phyloP scores from a whole-genome alignment of 2,113 vertebrate species.

The Callipepla californica region DNA sequence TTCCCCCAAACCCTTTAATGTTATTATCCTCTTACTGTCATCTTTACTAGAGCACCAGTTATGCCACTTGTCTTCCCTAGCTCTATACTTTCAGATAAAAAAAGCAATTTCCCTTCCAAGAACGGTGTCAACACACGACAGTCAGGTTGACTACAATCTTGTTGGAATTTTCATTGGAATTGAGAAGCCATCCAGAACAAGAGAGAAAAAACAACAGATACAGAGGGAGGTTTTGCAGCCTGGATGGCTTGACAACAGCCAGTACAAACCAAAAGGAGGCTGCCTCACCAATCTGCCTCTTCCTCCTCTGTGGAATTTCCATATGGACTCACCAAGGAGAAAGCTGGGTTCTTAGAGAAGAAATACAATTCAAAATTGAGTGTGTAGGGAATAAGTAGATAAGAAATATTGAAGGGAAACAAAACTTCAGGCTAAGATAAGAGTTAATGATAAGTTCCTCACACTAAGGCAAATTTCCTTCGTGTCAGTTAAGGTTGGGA shows the following conservation, averaged over 20 bases:
- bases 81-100: not conserved
- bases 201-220: not conserved
- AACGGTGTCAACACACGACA: not conserved
- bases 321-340: not conserved
- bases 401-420: conserved; percentile 32
- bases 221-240: not conserved
- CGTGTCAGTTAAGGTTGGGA: not conserved
- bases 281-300: not conserved
- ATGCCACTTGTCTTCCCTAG: not conserved
- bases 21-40: not conserved
- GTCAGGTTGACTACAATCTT: not conserved
- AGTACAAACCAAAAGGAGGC: not conserved
- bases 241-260: not conserved
- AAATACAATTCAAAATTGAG: not conserved
- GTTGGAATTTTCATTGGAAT: not conserved
- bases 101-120: not conserved
- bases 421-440: not conserved
- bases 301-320: not conserved
- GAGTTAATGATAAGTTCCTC: not conserved
- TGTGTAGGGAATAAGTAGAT: not conserved
- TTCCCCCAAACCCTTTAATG: not conserved
- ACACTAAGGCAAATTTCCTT: not conserved
- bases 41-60: not conserved
- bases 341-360: not conserved
- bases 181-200: not conserved